These are phyloP conservation scores for Timema podura DNA, from an alignment of 2,888 invertebrate species.

Conservation along the genomic window DNA sequence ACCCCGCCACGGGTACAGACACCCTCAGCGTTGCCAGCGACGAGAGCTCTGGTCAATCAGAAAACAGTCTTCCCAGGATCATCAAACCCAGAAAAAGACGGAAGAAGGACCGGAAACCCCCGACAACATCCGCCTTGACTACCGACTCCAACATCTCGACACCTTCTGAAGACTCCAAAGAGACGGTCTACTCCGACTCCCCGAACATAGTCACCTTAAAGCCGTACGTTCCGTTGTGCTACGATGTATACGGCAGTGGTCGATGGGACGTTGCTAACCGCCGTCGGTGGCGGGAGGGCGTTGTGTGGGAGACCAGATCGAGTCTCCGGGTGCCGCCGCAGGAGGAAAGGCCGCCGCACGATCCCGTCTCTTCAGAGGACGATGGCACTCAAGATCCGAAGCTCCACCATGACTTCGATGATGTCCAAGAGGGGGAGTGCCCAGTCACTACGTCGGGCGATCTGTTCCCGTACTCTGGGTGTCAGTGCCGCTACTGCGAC, in stretches of 20 bases:
- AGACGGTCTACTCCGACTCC: conserved; percentile 15
- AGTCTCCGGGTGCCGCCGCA: no score
- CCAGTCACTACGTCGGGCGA: background rate
- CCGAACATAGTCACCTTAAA: conserved; percentile 43
- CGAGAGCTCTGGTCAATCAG: conserved; percentile 68
- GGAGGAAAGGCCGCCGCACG: no score
- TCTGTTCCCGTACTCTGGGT: conserved; percentile 17
- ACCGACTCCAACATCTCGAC: conserved; percentile 38
- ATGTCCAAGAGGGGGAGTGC: conserved; percentile 36
- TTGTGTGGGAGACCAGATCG: no score
- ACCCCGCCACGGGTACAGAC: conserved; percentile 55
- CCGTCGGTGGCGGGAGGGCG: no score
- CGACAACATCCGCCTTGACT: conserved; percentile 43
- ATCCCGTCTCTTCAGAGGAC: conserved; percentile 14
- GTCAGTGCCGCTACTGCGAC: conserved; percentile 74
- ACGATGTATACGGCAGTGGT: conserved; percentile 36
- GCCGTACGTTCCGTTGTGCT: conserved; percentile 48
- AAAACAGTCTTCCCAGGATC: conserved; percentile 78
- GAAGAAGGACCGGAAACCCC: conserved; percentile 84
- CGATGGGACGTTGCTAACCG: conserved; percentile 20
- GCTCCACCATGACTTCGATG: conserved; percentile 46
- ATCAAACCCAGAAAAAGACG: conserved; percentile 85
- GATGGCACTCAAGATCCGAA: conserved; percentile 37
- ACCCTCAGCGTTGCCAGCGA: conserved; percentile 71
- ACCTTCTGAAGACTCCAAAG: conserved; percentile 37